Conservation (phyloP, 2,888 invertebrate genomes). For the Hypolimnas misippus region DNA sequence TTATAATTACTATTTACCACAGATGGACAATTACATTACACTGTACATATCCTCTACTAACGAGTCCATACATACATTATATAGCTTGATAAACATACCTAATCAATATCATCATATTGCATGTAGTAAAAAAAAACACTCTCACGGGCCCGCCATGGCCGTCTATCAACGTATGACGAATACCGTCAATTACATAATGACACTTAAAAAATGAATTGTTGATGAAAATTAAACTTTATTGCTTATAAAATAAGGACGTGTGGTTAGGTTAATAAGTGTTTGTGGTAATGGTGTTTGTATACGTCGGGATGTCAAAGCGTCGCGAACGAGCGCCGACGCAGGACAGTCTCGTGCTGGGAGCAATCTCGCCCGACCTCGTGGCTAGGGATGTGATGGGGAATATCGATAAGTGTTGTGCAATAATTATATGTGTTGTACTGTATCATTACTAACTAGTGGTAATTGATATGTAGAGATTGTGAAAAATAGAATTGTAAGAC, state of each 20-base stretch:
- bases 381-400: conserved; percentile 55
- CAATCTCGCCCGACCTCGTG: conserved; percentile 76
- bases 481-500: too few species aligned
- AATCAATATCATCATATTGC: conserved; percentile 81
- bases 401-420: conserved; percentile 36
- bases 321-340: conserved; percentile 82
- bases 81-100: conserved; percentile 57
- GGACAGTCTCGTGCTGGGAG: conserved; percentile 84
- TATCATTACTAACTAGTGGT: too few species aligned
- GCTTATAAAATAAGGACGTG: conserved; percentile 43
- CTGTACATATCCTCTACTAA: conserved; percentile 16
- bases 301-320: conserved; percentile 83
- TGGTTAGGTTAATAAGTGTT: conserved; percentile 35
- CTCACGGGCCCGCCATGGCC: conserved; percentile 68
- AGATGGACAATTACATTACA: background rate
- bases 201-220: conserved; percentile 27
- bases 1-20: background rate
- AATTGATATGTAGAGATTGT: too few species aligned
- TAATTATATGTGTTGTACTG: background rate
- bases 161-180: conserved; percentile 81
- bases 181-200: conserved; percentile 41
- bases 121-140: conserved; percentile 70
- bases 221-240: conserved; percentile 47
- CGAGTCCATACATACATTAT: conserved; percentile 20
- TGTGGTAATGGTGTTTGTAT: conserved; percentile 45